Evolutionary conservation across 2,113 vertebrate genomes (phyloP).

Genomic region (Erpornis zantholeuca): DNA sequence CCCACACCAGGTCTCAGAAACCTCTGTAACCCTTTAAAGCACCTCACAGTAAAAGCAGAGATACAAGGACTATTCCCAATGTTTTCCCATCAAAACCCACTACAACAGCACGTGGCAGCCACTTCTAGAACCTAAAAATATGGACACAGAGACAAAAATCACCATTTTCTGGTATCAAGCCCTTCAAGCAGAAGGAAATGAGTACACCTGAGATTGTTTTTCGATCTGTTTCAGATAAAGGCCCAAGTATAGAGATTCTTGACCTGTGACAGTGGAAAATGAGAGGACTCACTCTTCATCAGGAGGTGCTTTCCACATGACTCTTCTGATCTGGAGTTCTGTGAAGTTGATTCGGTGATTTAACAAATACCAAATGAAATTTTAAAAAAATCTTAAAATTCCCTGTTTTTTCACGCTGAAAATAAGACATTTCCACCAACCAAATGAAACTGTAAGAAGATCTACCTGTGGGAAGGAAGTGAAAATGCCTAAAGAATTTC

Average conservation of each 20-base stretch:
- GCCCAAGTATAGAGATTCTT: not conserved
- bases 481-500: not conserved
- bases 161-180: not conserved
- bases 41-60: not conserved
- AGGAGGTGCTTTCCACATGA: not conserved
- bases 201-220: not conserved
- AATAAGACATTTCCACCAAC: not conserved
- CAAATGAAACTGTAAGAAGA: not conserved
- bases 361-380: not conserved
- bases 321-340: not conserved
- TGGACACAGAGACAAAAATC: not conserved
- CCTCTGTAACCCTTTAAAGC: not conserved
- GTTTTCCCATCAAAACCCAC: not conserved
- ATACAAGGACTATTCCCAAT: not conserved
- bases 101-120: rapidly evolving
- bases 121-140: not conserved
- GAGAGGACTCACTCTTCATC: not conserved
- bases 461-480: not conserved
- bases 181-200: not conserved
- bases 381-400: not conserved
- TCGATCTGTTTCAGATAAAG: not conserved
- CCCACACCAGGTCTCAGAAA: not conserved
- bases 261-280: not conserved
- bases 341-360: not conserved
- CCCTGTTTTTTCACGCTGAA: not conserved